Conservation (phyloP, 2,888 invertebrate species). For the Xanthorhoe spadicearia region DNA sequence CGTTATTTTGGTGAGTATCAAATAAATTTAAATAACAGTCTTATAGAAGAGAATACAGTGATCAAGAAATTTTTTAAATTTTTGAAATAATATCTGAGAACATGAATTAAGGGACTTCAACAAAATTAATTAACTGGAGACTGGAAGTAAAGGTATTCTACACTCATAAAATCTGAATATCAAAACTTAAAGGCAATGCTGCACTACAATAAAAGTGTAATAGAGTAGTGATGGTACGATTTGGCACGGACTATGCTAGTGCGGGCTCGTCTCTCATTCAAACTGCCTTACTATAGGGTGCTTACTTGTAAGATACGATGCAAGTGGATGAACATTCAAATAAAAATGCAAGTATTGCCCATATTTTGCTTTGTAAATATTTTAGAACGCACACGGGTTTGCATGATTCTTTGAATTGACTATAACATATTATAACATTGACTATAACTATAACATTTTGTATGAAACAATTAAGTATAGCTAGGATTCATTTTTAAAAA, state of each 20-base stretch:
- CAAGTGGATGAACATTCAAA: constrained; percentile 12
- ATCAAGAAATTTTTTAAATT: too few relatives aligned
- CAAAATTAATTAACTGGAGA: too few relatives aligned
- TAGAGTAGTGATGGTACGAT: constrained; percentile 25
- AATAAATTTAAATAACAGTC: neutral
- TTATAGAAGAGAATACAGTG: neutral
- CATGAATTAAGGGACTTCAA: too few relatives aligned
- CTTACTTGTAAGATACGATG: constrained; percentile 19
- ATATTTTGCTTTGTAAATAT: neutral
- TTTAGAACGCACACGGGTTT: neutral
- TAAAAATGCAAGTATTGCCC: neutral
- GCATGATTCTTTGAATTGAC: neutral
- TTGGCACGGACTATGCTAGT: constrained; percentile 27
- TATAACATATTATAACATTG: neutral
- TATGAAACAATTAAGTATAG: too few relatives aligned
- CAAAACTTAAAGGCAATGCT: neutral
- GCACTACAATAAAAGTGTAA: constrained; percentile 25
- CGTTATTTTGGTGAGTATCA: constrained; percentile 13
- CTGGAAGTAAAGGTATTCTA: too few relatives aligned
- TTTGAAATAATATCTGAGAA: too few relatives aligned
- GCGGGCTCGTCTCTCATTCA: constrained; percentile 32
- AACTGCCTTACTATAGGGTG: constrained; percentile 26
- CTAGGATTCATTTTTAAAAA: too few relatives aligned
- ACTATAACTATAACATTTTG: too few relatives aligned
- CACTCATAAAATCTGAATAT: constrained; percentile 5